Conservation (phyloP, 2,797 vertebrate species). For the Megaceryle alcyon region DNA sequence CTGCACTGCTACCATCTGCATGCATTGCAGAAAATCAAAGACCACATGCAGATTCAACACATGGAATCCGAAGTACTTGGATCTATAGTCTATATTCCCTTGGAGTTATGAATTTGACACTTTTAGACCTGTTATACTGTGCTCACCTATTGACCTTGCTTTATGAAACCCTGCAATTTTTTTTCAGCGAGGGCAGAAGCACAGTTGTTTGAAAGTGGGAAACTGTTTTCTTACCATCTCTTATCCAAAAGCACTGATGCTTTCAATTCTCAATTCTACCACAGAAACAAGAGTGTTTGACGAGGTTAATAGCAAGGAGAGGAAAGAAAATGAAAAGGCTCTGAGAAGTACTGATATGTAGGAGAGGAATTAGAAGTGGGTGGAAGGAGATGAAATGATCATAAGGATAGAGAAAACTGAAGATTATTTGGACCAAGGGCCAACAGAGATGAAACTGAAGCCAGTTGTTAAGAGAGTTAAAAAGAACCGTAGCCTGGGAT, state of each 20-base stretch:
- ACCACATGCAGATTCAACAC: not conserved
- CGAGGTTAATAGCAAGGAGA: not conserved
- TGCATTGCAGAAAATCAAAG: not conserved
- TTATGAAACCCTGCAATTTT: not conserved
- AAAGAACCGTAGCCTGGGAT: not conserved
- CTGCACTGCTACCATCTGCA: not conserved
- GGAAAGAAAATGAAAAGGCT: conserved; percentile 14
- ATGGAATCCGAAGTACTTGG: not conserved
- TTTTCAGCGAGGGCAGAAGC: not conserved
- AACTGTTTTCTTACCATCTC: not conserved
- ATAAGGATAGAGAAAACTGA: not conserved
- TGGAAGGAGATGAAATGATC: not conserved
- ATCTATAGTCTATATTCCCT: not conserved
- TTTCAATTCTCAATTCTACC: conserved; percentile 10
- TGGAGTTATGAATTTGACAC: not conserved
- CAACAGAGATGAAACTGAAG: not conserved
- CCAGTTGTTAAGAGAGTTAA: not conserved
- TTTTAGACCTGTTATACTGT: not conserved
- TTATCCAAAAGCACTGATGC: not conserved
- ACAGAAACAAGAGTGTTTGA: not conserved
- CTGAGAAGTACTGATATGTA: not conserved
- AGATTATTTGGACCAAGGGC: not conserved
- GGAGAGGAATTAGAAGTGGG: not conserved
- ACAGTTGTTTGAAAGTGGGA: not conserved
- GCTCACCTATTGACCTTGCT: not conserved